phyloP scores from a whole-genome alignment of 2,113 vertebrate genomes.

The Xenopus borealis region DNA sequence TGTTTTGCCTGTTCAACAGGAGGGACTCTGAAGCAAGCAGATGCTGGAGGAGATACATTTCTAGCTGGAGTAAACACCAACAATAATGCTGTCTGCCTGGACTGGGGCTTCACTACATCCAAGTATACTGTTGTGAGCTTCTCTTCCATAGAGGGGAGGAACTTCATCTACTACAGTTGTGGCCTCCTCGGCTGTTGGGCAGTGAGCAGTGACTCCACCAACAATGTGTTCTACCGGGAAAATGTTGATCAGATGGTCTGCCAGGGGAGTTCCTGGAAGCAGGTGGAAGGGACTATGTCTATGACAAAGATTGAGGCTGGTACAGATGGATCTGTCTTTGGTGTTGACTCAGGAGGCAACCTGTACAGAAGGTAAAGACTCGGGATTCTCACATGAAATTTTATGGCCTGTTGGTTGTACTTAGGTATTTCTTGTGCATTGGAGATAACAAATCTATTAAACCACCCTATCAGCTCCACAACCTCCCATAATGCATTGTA shows the following conservation, averaged over 20 bases:
- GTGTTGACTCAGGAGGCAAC: neutral
- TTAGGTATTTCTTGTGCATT: neutral
- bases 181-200: constrained; percentile 43
- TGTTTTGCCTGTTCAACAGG: neutral
- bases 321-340: constrained; percentile 40
- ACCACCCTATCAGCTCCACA: no score
- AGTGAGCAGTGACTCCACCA: neutral
- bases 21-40: constrained; percentile 44
- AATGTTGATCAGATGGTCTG: constrained; percentile 12
- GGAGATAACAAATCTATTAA: no score
- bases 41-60: constrained; percentile 46
- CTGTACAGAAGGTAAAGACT: constrained; percentile 35
- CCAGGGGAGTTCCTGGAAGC: neutral
- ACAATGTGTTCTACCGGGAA: constrained; percentile 17
- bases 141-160: constrained; percentile 20
- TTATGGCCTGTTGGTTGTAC: no score
- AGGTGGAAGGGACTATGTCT: neutral
- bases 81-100: constrained; percentile 41
- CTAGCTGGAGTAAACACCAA: constrained; percentile 24
- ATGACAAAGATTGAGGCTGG: constrained; percentile 36
- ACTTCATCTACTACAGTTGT: constrained; percentile 47
- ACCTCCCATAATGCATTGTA: no score
- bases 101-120: constrained; percentile 2
- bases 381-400: neutral
- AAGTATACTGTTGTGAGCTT: neutral